Evolutionary conservation across 2,888 invertebrate species (phyloP).

Genomic region (Horisme vitalbata): DNA sequence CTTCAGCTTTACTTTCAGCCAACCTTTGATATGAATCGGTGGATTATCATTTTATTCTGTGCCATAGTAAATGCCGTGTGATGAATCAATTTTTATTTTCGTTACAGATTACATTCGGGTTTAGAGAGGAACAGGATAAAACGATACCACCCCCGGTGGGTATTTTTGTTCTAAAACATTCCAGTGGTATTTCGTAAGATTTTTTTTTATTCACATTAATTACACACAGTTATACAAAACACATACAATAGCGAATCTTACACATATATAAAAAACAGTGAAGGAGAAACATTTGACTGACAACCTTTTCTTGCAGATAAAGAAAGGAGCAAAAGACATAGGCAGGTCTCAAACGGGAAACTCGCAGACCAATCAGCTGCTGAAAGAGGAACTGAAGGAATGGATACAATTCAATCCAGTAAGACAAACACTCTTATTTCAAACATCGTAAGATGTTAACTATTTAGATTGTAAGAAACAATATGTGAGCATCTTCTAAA

Average conservation of each 20-base stretch:
- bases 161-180: not conserved
- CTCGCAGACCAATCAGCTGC: slow-evolving; percentile 19
- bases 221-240: no score
- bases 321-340: slow-evolving; percentile 39
- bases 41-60: no score
- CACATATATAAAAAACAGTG: no score
- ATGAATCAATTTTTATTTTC: slow-evolving; percentile 17
- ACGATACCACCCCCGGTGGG: slow-evolving; percentile 36
- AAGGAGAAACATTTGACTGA: no score
- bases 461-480: no score
- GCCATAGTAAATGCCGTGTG: not conserved
- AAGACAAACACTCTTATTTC: not conserved
- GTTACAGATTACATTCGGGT: slow-evolving; percentile 56
- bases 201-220: no score
- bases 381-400: slow-evolving; percentile 61
- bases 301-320: slow-evolving; percentile 27
- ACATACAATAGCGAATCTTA: no score
- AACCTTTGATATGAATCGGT: no score
- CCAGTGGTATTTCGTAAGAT: no score
- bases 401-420: slow-evolving; percentile 59
- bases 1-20: no score
- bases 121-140: slow-evolving; percentile 53
- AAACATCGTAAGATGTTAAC: no score
- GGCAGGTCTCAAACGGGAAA: slow-evolving; percentile 18
- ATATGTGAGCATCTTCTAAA: no score